A percentile compares a stretch with the other conserved stretches of the same genome.
phyloP scores from a whole-genome alignment of 2,888 invertebrate species.

The Chironomus riparius region DNA sequence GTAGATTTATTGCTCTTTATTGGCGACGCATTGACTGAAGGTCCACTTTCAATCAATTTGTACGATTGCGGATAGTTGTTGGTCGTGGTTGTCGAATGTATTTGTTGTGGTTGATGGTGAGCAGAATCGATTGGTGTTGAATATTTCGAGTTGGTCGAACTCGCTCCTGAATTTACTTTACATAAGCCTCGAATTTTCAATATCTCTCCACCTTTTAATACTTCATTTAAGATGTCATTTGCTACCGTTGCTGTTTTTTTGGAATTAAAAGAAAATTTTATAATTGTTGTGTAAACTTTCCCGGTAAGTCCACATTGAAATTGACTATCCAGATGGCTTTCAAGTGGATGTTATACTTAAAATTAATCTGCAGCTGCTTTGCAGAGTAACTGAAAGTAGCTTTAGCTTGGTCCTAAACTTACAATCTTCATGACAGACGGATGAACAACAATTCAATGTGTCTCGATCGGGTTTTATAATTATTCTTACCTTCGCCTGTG shows the following conservation, averaged over 20 bases:
- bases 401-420: too few species aligned
- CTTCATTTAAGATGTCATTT: constrained; percentile 72
- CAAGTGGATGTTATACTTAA: too few species aligned
- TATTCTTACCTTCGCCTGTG: constrained; percentile 45
- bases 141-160: neutral
- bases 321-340: too few species aligned
- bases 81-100: neutral
- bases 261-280: too few species aligned
- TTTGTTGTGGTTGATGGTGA: neutral
- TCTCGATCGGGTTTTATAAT: too few species aligned
- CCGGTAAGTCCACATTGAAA: too few species aligned
- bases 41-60: constrained; percentile 1
- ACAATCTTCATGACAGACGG: too few species aligned
- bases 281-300: too few species aligned
- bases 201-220: constrained; percentile 71
- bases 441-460: too few species aligned
- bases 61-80: neutral
- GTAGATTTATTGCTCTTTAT: constrained; percentile 33
- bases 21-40: constrained; percentile 13
- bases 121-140: neutral
- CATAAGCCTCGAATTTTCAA: constrained; percentile 72
- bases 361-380: too few species aligned
- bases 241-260: constrained; percentile 59
- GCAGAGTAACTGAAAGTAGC: too few species aligned
- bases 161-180: neutral